Evolutionary conservation across 2,888 invertebrate genomes (phyloP).

Genomic region (Stramonita haemastoma): DNA sequence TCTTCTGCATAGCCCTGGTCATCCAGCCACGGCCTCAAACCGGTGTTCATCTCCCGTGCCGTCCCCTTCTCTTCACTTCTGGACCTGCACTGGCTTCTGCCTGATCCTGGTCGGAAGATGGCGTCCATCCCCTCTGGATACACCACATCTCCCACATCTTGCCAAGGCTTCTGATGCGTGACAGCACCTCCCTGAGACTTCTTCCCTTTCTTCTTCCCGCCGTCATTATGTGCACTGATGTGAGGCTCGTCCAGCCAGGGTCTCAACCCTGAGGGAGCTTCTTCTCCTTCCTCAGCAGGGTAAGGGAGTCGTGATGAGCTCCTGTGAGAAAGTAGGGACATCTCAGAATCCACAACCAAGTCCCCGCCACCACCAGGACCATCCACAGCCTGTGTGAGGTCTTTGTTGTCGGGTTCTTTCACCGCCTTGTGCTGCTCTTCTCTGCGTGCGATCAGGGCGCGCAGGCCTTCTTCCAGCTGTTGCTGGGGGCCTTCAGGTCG

Average conservation of each 20-base stretch:
- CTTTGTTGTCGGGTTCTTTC: background rate
- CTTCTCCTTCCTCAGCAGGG: background rate
- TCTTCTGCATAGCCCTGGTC: background rate
- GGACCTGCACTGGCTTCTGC: background rate
- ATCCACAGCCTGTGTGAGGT: background rate
- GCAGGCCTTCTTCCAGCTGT: constrained; percentile 58
- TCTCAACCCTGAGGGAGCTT: background rate
- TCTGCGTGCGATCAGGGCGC: constrained; percentile 15
- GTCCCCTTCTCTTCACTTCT: background rate
- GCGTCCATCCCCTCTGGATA: background rate
- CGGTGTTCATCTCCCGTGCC: too few species aligned
- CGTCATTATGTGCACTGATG: too few species aligned
- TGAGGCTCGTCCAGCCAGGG: background rate
- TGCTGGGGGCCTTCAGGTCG: constrained; percentile 57
- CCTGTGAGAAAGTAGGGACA: background rate
- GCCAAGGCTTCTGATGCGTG: background rate
- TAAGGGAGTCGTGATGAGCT: background rate
- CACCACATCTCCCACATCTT: background rate
- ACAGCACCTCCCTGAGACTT: background rate
- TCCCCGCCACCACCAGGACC: too few species aligned
- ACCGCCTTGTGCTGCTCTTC: constrained; percentile 29
- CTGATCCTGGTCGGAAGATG: background rate
- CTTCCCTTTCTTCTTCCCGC: background rate
- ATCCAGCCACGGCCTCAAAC: background rate
- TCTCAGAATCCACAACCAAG: background rate